Base-by-base conservation (phyloP, 2,888 invertebrate genomes). In the Belgica antarctica region DNA sequence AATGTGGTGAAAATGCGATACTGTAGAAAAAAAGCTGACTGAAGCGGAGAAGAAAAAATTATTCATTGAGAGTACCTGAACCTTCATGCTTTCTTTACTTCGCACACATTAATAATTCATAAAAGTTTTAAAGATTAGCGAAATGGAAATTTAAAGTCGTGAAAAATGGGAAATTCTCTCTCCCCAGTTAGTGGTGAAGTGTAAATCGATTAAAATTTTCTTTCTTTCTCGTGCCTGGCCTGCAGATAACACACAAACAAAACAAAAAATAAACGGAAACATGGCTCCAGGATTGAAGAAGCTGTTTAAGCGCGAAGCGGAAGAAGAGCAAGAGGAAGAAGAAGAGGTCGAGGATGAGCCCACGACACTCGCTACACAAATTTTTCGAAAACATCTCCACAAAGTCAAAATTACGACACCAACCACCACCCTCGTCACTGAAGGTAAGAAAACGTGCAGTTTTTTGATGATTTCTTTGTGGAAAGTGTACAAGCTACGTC, bases 321-420 rank as follows among this genome's bases (percentile, higher is more conserved):
- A 10, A 15, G 62, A 62, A n/a, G 57, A 57, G 36, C 34, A 31
- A 22, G 41, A 41, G n/a, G 22, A 25, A 10, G 61, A 41, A 0
- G 68, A 34, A 15, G 65, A 47, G 24, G 41, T 34, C 8, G 36
- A 66, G 10, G n/a, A 5, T 5, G 57, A 61, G 28, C 25, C 17
- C 2, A 19, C 36, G 24, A 27, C 46, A 24, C 46, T 61, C 1
- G 61, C 25, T 5, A 70, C 59, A 36, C 22, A 70, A 1, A 61
- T 70, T 28, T 70, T 70, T 57, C 27, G 61, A 4, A 70, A 70
- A 19, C 68, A 69, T 69, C 15, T 70, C 22, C 70, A 70, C 25
- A 70, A 61, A 61, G 70, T 59, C 27, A 36, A 36, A 31, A 36
- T 70, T 27, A 59, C 59, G 10, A 70, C 70, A 41, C 24, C 70